Evolutionary conservation across 1,140 invertebrate species (phyloP).

Genomic region (Patella vulgata): DNA sequence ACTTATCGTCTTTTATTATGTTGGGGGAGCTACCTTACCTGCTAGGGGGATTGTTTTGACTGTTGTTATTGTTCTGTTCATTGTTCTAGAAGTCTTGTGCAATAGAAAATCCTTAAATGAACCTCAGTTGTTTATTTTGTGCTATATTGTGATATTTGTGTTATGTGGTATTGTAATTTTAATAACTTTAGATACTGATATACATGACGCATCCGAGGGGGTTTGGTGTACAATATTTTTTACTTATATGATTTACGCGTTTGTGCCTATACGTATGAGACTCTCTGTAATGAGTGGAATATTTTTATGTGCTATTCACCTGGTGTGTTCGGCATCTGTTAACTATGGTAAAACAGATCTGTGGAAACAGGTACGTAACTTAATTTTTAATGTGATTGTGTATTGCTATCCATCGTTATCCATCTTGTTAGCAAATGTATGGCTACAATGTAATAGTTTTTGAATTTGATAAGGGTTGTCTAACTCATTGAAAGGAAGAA

Average conservation of each 20-base stretch:
- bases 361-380: conserved; percentile 64
- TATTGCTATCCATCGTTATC: no score
- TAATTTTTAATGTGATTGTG: neutral
- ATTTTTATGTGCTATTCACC: conserved; percentile 74
- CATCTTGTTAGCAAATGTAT: no score
- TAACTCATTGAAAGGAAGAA: no score
- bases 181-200: conserved; percentile 64
- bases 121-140: conserved; percentile 83
- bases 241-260: conserved; percentile 88
- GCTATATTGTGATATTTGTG: conserved; percentile 80
- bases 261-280: conserved; percentile 82
- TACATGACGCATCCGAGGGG: conserved; percentile 68
- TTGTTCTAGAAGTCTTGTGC: conserved; percentile 79
- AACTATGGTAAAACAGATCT: conserved; percentile 54
- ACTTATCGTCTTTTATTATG: conserved; percentile 68
- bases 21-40: conserved; percentile 51
- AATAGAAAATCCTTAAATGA: conserved; percentile 87
- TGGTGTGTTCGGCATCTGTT: conserved; percentile 67
- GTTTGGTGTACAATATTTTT: conserved; percentile 79
- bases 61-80: conserved; percentile 63
- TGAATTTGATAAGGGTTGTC: no score
- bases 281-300: conserved; percentile 80
- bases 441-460: no score
- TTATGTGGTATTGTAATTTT: conserved; percentile 76
- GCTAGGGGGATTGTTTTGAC: conserved; percentile 56